These are phyloP conservation scores for Menura novaehollandiae DNA, from an alignment of 2,113 vertebrate genomes.

Conservation along the genomic window DNA sequence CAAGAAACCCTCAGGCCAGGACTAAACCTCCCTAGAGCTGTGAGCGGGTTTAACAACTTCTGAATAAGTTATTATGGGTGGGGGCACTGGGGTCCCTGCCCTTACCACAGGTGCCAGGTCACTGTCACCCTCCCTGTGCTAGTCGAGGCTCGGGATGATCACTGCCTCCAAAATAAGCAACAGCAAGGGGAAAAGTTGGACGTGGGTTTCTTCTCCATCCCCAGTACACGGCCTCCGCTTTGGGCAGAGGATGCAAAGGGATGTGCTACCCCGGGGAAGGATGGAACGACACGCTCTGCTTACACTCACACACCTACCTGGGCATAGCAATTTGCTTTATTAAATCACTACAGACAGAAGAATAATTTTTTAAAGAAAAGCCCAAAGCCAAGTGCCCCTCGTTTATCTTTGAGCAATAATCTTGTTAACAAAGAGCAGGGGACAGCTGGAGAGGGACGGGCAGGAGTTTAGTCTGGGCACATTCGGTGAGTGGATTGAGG, in stretches of 20 bases:
- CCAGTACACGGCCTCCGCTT: rapidly evolving
- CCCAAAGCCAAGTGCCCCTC: background rate
- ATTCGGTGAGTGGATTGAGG: rapidly evolving
- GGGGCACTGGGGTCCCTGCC: rapidly evolving
- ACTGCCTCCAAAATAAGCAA: background rate
- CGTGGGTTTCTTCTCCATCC: background rate
- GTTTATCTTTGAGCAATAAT: rapidly evolving
- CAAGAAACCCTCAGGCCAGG: background rate
- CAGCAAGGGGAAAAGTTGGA: background rate
- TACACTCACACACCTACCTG: background rate
- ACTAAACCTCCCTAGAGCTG: rapidly evolving
- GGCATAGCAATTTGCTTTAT: rapidly evolving
- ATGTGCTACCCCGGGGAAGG: background rate
- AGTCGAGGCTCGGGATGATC: rapidly evolving
- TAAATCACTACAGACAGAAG: background rate
- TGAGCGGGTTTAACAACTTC: background rate
- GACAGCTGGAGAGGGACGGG: background rate
- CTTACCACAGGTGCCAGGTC: rapidly evolving
- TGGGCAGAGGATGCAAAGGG: rapidly evolving
- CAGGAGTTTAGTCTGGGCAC: background rate
- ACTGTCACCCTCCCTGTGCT: background rate
- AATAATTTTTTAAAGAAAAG: background rate
- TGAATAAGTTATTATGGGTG: background rate
- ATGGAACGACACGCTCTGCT: rapidly evolving
- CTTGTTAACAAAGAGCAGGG: rapidly evolving